phyloP scores from a whole-genome alignment of 1,140 invertebrate species.

The Zaprionus kolodkinae region DNA sequence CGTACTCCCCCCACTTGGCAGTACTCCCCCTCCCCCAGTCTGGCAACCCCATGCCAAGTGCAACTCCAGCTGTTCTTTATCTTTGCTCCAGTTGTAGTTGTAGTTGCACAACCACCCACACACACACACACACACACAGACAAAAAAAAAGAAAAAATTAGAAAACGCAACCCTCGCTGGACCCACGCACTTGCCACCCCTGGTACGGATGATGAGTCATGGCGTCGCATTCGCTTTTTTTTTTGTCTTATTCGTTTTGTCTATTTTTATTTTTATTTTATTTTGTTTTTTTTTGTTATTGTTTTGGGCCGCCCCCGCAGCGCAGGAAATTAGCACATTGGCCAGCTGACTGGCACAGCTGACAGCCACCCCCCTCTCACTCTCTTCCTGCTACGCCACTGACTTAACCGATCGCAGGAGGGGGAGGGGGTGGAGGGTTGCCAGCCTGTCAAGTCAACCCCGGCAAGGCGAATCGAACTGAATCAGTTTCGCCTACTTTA shows the following conservation, averaged over 20 bases:
- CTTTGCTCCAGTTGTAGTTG: conserved; percentile 32
- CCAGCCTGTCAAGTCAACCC: not conserved
- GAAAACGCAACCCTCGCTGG: conserved; percentile 16
- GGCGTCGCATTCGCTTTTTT: not conserved
- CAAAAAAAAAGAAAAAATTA: not conserved
- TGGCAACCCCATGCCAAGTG: not conserved
- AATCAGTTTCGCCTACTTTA: conserved; percentile 35
- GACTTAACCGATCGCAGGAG: conserved; percentile 6
- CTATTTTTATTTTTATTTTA: not conserved
- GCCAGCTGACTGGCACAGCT: conserved; percentile 43
- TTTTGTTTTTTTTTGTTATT: conserved; percentile 45
- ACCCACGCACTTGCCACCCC: conserved; percentile 31
- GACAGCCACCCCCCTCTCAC: conserved; percentile 10
- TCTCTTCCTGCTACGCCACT: not conserved
- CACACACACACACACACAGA: not conserved
- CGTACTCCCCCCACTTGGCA: not conserved
- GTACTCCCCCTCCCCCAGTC: not conserved
- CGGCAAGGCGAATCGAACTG: not conserved
- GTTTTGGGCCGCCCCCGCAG: conserved; percentile 19
- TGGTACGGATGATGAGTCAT: conserved; percentile 35
- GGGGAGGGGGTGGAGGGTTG: too few relatives aligned
- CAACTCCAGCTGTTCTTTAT: conserved; percentile 46
- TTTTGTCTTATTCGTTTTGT: conserved; percentile 47
- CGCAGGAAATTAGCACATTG: conserved; percentile 42
- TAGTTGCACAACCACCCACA: conserved; percentile 25